These are phyloP conservation scores for Tholera decimalis DNA, from an alignment of 2,888 invertebrate species.

Conservation along the genomic window DNA sequence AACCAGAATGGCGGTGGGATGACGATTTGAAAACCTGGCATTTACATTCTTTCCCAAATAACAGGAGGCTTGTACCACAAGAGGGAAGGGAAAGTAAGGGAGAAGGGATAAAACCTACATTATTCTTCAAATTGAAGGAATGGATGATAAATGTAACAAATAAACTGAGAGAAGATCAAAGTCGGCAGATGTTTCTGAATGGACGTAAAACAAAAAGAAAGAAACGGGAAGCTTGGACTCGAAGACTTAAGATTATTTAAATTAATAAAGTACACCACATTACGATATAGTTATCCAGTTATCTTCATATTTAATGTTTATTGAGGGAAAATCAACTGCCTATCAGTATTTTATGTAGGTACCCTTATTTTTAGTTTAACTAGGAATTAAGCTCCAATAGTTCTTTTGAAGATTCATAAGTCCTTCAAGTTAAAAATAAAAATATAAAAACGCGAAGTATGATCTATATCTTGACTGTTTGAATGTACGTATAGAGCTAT, in stretches of 20 bases:
- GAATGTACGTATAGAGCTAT: too few species aligned
- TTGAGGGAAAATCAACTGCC: too few species aligned
- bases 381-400: too few species aligned
- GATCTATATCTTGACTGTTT: too few species aligned
- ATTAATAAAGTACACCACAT: not conserved
- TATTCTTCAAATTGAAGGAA: slow-evolving; percentile 76
- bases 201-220: slow-evolving; percentile 77
- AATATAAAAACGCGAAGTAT: too few species aligned
- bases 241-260: slow-evolving; percentile 70
- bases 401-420: too few species aligned
- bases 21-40: slow-evolving; percentile 90
- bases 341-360: too few species aligned
- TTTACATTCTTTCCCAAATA: slow-evolving; percentile 81
- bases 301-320: too few species aligned
- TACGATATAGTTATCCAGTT: too few species aligned
- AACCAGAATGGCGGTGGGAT: slow-evolving; percentile 92
- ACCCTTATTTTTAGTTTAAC: too few species aligned
- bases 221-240: slow-evolving; percentile 79
- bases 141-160: slow-evolving; percentile 74
- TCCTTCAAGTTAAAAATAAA: too few species aligned
- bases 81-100: slow-evolving; percentile 64
- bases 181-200: slow-evolving; percentile 44
- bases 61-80: slow-evolving; percentile 70
- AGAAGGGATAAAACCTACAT: slow-evolving; percentile 64
- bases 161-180: slow-evolving; percentile 59